Evolutionary conservation across 1,140 invertebrate genomes (phyloP).

Genomic region (Acromyrmex charruanus): DNA sequence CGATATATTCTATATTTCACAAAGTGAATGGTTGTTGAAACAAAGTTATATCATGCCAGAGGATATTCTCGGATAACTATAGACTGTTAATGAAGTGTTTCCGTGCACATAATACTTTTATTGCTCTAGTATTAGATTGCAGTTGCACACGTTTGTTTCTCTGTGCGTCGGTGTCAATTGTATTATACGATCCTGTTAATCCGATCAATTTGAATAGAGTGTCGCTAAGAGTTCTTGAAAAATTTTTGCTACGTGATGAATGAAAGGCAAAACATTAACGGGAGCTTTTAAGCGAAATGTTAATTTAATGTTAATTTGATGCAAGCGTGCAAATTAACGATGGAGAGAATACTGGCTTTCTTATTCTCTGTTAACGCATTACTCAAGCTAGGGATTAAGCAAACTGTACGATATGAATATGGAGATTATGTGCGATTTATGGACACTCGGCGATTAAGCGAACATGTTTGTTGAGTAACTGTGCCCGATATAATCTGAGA

Average conservation of each 20-base stretch:
- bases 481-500: conserved; percentile 21
- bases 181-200: conserved; percentile 25
- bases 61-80: background rate
- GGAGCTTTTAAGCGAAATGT: background rate
- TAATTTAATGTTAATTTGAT: conserved; percentile 9
- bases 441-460: conserved; percentile 32
- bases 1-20: background rate
- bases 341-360: background rate
- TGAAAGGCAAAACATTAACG: background rate
- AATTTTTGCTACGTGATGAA: background rate
- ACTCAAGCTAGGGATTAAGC: conserved; percentile 20
- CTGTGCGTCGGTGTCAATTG: background rate
- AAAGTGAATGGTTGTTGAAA: background rate
- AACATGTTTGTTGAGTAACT: conserved; percentile 25
- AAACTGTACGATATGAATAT: conserved; percentile 10
- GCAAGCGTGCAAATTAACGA: background rate
- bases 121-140: background rate
- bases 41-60: background rate
- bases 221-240: background rate
- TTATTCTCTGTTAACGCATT: conserved; percentile 31
- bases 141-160: background rate
- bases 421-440: conserved; percentile 52
- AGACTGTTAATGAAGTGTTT: background rate
- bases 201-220: background rate
- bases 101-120: background rate